Evolutionary conservation across 2,888 invertebrate species (phyloP).

Genomic region (Caenorhabditis sinica): DNA sequence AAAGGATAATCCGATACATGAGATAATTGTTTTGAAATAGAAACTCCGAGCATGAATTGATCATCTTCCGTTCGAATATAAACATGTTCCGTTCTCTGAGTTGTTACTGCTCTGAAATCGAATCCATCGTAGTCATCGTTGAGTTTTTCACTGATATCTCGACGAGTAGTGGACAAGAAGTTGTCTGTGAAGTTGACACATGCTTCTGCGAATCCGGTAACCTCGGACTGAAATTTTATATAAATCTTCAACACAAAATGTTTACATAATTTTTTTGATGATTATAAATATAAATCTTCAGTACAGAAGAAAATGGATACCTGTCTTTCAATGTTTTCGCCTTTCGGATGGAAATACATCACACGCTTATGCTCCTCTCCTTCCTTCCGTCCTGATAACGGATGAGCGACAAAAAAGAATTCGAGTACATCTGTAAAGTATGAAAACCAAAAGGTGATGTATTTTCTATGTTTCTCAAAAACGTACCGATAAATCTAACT

Average conservation of each 20-base stretch:
- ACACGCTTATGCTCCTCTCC: conserved; percentile 78
- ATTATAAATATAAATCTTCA: background rate
- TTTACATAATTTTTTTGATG: no score
- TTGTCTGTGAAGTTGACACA: conserved; percentile 93
- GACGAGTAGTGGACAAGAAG: conserved; percentile 64
- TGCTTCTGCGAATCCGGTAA: conserved; percentile 95
- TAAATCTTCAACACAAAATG: background rate
- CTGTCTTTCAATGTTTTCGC: conserved; percentile 72
- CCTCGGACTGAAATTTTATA: conserved; percentile 87
- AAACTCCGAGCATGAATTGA: conserved; percentile 80
- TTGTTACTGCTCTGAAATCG: conserved; percentile 68
- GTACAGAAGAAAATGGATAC: conserved; percentile 18
- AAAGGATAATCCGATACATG: conserved; percentile 73
- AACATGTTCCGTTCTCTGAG: conserved; percentile 70
- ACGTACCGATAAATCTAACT: conserved; percentile 64
- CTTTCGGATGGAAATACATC: conserved; percentile 79
- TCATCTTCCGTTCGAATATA: conserved; percentile 69
- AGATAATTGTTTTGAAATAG: conserved; percentile 73
- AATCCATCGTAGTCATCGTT: conserved; percentile 60
- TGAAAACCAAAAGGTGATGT: background rate
- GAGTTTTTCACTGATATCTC: conserved; percentile 29
- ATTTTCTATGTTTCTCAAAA: background rate
- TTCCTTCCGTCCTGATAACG: conserved; percentile 78
- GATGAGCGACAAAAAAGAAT: conserved; percentile 80
- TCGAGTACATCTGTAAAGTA: conserved; percentile 76